phyloP scores from a whole-genome alignment of 2,797 vertebrate genomes.

The Dermochelys coriacea region DNA sequence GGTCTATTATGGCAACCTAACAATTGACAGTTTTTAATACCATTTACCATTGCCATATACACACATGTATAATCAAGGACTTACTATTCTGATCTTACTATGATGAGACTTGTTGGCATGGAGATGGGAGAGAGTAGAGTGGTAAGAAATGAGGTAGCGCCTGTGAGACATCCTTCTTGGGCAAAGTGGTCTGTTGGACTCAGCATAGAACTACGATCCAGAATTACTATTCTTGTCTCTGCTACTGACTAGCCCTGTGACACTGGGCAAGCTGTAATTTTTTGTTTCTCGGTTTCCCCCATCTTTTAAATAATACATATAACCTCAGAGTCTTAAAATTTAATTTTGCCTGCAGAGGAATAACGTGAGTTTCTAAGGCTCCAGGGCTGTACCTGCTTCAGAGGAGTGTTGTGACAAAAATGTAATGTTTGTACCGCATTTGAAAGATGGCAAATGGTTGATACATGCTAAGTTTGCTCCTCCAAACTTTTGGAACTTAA shows the following conservation, averaged over 20 bases:
- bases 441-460: constrained; percentile 16
- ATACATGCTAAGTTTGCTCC: constrained; percentile 30
- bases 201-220: neutral
- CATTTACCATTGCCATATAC: neutral
- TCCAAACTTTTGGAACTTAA: constrained; percentile 45
- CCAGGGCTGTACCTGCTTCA: neutral
- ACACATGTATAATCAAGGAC: neutral
- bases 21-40: neutral
- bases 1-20: neutral
- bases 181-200: neutral
- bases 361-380: neutral
- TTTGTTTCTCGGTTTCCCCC: neutral
- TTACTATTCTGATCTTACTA: neutral
- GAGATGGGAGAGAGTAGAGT: neutral
- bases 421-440: neutral
- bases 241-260: neutral
- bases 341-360: neutral
- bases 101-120: neutral
- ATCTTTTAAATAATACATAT: neutral
- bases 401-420: neutral
- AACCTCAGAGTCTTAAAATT: neutral
- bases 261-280: neutral
- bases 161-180: neutral
- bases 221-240: neutral
- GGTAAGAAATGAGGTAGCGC: neutral